A percentile compares a stretch with the other conserved stretches of the same genome.
Conservation (phyloP, 1,140 invertebrate species). For the Stegodyphus mimosarum region DNA sequence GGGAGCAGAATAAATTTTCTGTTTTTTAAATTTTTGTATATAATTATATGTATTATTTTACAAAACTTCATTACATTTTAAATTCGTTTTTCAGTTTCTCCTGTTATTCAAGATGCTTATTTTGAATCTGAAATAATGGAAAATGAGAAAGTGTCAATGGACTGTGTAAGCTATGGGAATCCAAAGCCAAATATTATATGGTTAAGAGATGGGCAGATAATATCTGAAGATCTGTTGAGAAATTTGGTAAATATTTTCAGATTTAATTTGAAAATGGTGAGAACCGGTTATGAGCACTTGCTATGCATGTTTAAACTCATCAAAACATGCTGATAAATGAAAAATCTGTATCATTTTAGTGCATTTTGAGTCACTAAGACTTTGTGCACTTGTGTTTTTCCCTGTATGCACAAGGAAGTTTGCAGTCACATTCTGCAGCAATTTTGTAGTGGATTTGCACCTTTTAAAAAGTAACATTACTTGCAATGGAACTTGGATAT, state of each 20-base stretch:
- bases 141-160: slow-evolving; percentile 45
- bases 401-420: no score
- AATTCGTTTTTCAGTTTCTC: slow-evolving; percentile 23
- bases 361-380: no score
- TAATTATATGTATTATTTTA: neutral
- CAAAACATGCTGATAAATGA: no score
- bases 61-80: neutral
- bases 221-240: slow-evolving; percentile 7
- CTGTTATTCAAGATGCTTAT: slow-evolving; percentile 23
- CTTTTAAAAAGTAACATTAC: no score
- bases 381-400: no score
- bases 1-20: neutral
- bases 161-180: slow-evolving; percentile 63
- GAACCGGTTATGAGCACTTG: no score
- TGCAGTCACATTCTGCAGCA: no score
- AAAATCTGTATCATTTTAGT: no score
- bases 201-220: slow-evolving; percentile 66
- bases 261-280: no score
- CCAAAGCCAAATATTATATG: slow-evolving; percentile 70
- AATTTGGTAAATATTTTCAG: slow-evolving; percentile 23
- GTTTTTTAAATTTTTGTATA: neutral
- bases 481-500: no score
- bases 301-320: no score
- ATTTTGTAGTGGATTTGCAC: no score
- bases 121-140: slow-evolving; percentile 33